Percentiles rank a stretch among this genome's conserved stretches.
Evolutionary conservation across 2,888 invertebrate genomes (phyloP).

Genomic region (Koerneria pararmatus): DNA sequence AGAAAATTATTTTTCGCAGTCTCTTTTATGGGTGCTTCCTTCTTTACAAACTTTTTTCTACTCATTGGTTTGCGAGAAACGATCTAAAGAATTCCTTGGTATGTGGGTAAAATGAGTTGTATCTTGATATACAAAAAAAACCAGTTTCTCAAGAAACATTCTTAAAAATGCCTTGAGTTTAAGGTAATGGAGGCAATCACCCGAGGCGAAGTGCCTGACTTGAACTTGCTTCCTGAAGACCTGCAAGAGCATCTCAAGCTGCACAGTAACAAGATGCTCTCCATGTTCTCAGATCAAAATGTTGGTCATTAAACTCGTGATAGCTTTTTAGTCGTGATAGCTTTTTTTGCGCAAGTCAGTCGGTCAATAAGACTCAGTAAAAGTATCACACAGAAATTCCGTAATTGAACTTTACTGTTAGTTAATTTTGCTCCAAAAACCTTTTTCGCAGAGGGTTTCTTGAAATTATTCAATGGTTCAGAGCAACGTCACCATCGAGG

Average conservation of each 20-base stretch:
- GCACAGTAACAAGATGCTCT: slow-evolving; percentile 44
- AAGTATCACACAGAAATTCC: slow-evolving; percentile 10
- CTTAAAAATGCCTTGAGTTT: too few relatives aligned
- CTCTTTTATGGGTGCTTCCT: too few relatives aligned
- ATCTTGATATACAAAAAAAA: too few relatives aligned
- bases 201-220: slow-evolving; percentile 53
- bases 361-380: background rate
- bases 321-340: background rate
- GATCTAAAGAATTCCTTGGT: too few relatives aligned
- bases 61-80: too few relatives aligned
- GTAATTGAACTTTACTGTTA: background rate
- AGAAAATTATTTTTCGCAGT: too few relatives aligned
- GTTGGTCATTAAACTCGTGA: background rate
- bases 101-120: too few relatives aligned
- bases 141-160: too few relatives aligned
- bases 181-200: slow-evolving; percentile 43
- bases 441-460: background rate
- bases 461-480: slow-evolving; percentile 11
- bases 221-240: slow-evolving; percentile 50
- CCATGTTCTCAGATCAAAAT: slow-evolving; percentile 30
- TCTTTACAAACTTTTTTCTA: too few relatives aligned
- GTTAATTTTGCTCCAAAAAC: background rate
- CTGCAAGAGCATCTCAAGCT: slow-evolving; percentile 48
- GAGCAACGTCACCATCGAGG: slow-evolving; percentile 48
- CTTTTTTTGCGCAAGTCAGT: slow-evolving; percentile 25